phyloP scores from a whole-genome alignment of 1,140 invertebrate genomes.

The Zaprionus gabonicus region DNA sequence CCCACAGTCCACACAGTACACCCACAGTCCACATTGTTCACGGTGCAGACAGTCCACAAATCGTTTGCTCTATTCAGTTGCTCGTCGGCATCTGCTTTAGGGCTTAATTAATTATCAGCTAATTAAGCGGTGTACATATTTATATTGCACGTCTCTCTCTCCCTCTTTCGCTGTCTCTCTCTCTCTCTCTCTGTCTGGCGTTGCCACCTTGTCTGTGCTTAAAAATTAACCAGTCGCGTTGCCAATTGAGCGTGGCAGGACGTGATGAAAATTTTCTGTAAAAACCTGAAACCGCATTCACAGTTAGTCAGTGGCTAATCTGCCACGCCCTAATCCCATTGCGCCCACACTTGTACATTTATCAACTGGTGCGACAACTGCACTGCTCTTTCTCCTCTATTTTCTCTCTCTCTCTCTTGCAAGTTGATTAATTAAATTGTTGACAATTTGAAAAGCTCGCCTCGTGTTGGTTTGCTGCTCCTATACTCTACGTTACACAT shows the following conservation, averaged over 20 bases:
- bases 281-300: conserved; percentile 36
- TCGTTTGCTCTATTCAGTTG: not conserved
- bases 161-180: conserved; percentile 18
- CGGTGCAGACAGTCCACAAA: not conserved
- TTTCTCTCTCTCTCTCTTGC: not conserved
- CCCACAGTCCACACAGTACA: not conserved
- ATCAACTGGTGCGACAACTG: conserved; percentile 13
- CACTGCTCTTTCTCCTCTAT: not conserved
- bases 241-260: conserved; percentile 64
- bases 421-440: conserved; percentile 80
- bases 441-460: conserved; percentile 78
- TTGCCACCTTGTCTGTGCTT: conserved; percentile 18
- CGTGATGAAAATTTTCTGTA: conserved; percentile 15
- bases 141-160: conserved; percentile 44
- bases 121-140: conserved; percentile 74
- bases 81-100: conserved; percentile 19
- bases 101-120: conserved; percentile 74
- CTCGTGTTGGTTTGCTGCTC: conserved; percentile 18
- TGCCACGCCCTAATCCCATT: not conserved
- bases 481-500: conserved; percentile 42
- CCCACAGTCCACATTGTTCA: not conserved
- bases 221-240: conserved; percentile 66
- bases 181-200: conserved; percentile 16
- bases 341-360: conserved; percentile 11
- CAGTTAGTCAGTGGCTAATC: conserved; percentile 42